Conservation (phyloP, 2,888 invertebrate species). For the Habroteleia sp. region DNA sequence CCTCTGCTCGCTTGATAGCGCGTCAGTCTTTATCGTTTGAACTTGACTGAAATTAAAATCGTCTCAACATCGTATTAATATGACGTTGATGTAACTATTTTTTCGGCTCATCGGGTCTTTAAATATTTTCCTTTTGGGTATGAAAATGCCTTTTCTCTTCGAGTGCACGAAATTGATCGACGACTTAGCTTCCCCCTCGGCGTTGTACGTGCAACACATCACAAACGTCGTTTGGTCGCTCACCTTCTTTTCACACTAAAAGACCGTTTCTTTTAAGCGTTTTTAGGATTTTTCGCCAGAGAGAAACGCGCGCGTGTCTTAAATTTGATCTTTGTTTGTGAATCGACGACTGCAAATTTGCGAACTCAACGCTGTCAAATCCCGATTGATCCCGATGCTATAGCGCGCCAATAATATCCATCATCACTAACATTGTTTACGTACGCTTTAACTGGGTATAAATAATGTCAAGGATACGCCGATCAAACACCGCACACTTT, state of each 20-base stretch:
- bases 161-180: conserved; percentile 88
- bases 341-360: neutral
- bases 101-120: conserved; percentile 84
- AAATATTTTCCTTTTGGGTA: conserved; percentile 93
- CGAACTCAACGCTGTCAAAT: conserved; percentile 19
- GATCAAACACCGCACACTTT: conserved; percentile 21
- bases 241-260: conserved; percentile 3
- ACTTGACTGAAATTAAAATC: conserved; percentile 2
- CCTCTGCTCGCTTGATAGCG: conserved; percentile 15
- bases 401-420: conserved; percentile 46
- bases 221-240: conserved; percentile 71
- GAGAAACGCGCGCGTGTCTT: too few relatives aligned
- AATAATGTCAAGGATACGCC: conserved; percentile 47
- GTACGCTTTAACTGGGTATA: conserved; percentile 7
- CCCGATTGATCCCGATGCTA: too few relatives aligned
- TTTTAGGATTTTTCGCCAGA: neutral
- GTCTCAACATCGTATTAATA: conserved; percentile 72
- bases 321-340: neutral
- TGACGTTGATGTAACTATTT: conserved; percentile 70
- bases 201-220: conserved; percentile 79
- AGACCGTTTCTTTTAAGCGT: neutral
- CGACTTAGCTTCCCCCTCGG: conserved; percentile 78
- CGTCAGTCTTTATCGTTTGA: conserved; percentile 44
- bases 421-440: conserved; percentile 49
- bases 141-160: conserved; percentile 94